Evolutionary conservation across 2,113 vertebrate genomes (phyloP).

Genomic region (Antechinus flavipes): DNA sequence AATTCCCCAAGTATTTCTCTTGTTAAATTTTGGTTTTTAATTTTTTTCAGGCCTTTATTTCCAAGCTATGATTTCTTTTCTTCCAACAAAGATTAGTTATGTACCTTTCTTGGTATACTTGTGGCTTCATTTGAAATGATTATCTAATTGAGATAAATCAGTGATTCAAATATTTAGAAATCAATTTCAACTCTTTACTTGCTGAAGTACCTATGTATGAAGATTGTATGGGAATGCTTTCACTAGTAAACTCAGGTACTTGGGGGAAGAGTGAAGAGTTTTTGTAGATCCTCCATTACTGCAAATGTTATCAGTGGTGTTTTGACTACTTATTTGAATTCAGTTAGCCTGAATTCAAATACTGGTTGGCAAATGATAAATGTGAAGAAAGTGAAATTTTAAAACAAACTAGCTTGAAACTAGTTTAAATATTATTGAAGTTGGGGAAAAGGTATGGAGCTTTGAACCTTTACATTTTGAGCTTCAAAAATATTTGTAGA

Average conservation of each 20-base stretch:
- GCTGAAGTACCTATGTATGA: background rate
- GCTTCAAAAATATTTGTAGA: background rate
- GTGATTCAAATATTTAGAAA: background rate
- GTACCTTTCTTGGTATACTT: background rate
- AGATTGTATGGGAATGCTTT: background rate
- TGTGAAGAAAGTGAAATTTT: background rate
- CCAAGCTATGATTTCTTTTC: background rate
- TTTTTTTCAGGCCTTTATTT: background rate
- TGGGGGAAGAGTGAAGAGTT: background rate
- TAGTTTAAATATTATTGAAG: background rate
- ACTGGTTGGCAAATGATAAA: background rate
- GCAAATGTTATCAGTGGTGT: background rate
- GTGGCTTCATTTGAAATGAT: background rate
- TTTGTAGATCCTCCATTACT: background rate
- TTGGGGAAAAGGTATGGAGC: background rate
- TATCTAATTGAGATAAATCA: background rate
- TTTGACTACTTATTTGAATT: background rate
- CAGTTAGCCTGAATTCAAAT: background rate
- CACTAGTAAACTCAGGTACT: background rate
- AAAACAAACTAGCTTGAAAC: background rate
- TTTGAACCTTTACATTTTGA: background rate
- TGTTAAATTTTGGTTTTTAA: background rate
- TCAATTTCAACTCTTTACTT: background rate
- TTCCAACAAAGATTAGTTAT: background rate
- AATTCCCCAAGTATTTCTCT: background rate